phyloP scores from a whole-genome alignment of 2,888 invertebrate species.

The Stenolophus ochropezus region DNA sequence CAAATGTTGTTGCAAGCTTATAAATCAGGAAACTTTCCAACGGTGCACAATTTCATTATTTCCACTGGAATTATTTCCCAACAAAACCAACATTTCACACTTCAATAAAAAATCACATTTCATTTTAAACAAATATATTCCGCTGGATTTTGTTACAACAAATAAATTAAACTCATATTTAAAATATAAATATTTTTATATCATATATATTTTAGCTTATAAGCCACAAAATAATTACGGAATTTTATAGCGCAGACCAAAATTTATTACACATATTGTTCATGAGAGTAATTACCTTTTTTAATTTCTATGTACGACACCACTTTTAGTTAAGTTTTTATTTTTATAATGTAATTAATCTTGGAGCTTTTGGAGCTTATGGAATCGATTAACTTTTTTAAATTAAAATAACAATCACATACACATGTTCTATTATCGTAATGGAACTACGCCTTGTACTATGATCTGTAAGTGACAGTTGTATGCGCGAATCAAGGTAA shows the following conservation, averaged over 20 bases:
- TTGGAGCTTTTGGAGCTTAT: background rate
- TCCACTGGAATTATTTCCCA: background rate
- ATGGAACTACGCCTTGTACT: too few relatives aligned
- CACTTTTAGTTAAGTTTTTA: background rate
- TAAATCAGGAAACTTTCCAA: slow-evolving; percentile 1
- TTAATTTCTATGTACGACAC: background rate
- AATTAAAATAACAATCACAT: too few relatives aligned
- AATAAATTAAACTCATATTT: background rate
- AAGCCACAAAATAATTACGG: background rate
- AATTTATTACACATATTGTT: background rate
- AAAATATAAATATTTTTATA: background rate
- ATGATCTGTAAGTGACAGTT: too few relatives aligned
- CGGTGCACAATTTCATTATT: slow-evolving; percentile 1
- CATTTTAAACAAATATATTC: background rate
- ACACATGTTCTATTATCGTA: too few relatives aligned
- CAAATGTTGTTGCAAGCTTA: background rate
- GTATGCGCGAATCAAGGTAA: too few relatives aligned
- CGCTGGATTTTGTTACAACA: background rate
- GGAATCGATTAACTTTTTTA: too few relatives aligned
- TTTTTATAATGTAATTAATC: background rate
- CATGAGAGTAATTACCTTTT: background rate
- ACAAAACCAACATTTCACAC: background rate
- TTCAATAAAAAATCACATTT: background rate
- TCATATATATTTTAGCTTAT: background rate
- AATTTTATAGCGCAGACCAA: background rate